These are phyloP conservation scores for Temnothorax ravouxi DNA, from an alignment of 2,888 invertebrate species.

Conservation along the genomic window DNA sequence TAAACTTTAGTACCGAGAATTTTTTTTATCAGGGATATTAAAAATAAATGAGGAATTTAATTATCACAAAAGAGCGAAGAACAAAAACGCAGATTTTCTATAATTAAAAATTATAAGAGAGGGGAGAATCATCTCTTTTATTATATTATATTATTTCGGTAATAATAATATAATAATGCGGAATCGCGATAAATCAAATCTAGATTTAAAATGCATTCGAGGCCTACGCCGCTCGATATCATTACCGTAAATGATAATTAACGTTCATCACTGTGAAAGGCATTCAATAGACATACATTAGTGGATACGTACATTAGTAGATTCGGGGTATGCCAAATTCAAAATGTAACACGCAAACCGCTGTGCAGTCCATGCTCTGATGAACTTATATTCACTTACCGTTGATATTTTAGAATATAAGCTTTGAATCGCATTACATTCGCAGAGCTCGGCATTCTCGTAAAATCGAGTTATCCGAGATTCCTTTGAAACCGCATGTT, in stretches of 20 bases:
- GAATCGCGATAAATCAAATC: neutral
- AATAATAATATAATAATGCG: constrained; percentile 13
- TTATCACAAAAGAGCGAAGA: neutral
- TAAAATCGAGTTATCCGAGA: constrained; percentile 52
- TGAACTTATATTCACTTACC: constrained; percentile 50
- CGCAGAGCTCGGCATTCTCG: constrained; percentile 35
- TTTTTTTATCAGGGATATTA: neutral
- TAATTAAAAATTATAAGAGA: constrained; percentile 6
- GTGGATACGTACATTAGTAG: constrained; percentile 16
- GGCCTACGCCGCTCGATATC: neutral
- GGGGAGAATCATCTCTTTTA: neutral
- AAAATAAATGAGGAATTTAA: neutral
- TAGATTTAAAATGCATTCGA: constrained; percentile 7
- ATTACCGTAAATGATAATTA: constrained; percentile 38
- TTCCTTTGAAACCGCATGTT: constrained; percentile 49
- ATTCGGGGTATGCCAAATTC: neutral
- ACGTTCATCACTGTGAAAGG: constrained; percentile 2
- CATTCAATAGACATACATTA: constrained; percentile 38
- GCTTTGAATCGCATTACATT: constrained; percentile 45
- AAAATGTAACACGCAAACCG: constrained; percentile 45
- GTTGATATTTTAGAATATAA: constrained; percentile 56
- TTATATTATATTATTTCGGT: neutral
- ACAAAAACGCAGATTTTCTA: neutral
- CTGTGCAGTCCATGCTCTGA: constrained; percentile 43
- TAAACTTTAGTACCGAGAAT: neutral